Percentiles rank a stretch among this genome's conserved stretches.
These are phyloP conservation scores for Crossaster papposus DNA, from an alignment of 53 echinoderm and acorn worm species.

Conservation along the genomic window DNA sequence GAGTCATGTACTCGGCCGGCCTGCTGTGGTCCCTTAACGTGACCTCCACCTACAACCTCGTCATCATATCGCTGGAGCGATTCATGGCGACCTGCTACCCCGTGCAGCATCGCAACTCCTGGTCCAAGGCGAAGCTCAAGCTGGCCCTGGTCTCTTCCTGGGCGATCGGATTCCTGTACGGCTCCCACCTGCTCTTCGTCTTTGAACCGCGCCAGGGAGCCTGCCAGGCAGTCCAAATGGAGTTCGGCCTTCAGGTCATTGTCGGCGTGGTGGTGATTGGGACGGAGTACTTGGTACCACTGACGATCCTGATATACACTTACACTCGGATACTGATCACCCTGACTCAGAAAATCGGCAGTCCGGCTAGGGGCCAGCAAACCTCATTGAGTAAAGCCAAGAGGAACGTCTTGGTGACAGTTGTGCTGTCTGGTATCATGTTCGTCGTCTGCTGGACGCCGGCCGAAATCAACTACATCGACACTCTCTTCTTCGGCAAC, in stretches of 20 bases:
- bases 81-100: slow-evolving; percentile 53
- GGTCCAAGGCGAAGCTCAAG: not conserved
- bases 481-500: not conserved
- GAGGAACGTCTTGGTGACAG: slow-evolving; percentile 17
- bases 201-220: not conserved
- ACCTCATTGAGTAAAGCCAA: not conserved
- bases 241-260: not conserved
- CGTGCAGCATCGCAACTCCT: slow-evolving; percentile 34
- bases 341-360: slow-evolving; percentile 56
- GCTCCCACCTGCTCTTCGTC: not conserved
- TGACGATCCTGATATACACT: slow-evolving; percentile 66
- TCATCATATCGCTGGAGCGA: slow-evolving; percentile 35
- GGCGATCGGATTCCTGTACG: slow-evolving; percentile 9
- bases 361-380: not conserved
- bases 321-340: slow-evolving; percentile 72
- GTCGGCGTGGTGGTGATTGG: slow-evolving; percentile 23
- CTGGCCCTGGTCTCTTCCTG: not conserved
- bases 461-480: slow-evolving; percentile 4
- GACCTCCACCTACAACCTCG: slow-evolving; percentile 36
- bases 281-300: slow-evolving; percentile 66
- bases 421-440: slow-evolving; percentile 14
- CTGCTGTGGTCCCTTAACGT: slow-evolving; percentile 23
- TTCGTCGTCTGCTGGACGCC: slow-evolving; percentile 50
- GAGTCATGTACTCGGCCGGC: not conserved
- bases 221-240: not conserved